Base-by-base conservation (phyloP, 1,140 invertebrate genomes). In the Wasmannia auropunctata region DNA sequence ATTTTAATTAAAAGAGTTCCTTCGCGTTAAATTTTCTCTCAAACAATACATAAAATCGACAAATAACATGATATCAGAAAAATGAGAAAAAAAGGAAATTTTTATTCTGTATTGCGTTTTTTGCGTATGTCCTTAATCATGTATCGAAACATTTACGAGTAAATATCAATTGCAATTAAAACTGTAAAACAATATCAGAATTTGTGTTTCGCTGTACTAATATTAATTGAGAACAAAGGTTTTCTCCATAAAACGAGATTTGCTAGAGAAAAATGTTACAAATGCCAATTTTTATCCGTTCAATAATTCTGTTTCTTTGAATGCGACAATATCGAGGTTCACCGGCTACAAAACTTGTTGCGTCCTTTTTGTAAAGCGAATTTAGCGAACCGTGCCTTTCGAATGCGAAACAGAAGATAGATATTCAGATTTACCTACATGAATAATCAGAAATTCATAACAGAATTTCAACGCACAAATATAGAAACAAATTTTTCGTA, bases 261-360 rank as follows among this genome's bases (percentile, higher is more conserved):
- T 62, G 16, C 22, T n/a, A 14, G 3, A 28, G 10, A n/a, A 49
- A 85, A 76, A 75, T 51, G 2, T 11, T 43, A 31, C 0, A 25
- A 16, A 34, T 51, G 19, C 2, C 31, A 83, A 72, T 25, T 74
- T n/a, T 72, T 34, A 16, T 7, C 16, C 28, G 4, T 74, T 83
- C 79, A 81, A 72, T 72, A 72, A 72, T 72, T 28, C n/a, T 46
- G 16, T 46, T 43, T n/a, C 22, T 60, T 83, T n/a, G n/a, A 69
- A 69, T 80, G 69, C n/a, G 43, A 54, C 46, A 81, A 31, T 34
- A 54, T 83, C 4, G 37, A 72, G 34, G n/a, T 83, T 28, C 40
- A 31, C 14, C n/a, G 19, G 14, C 14, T 34, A 43, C 25, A 22
- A 34, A 72, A 83, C 51, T 37, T 83, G 67, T 83, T 83, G 76